These are phyloP conservation scores for Strix aluco DNA, from an alignment of 2,113 vertebrate species.

Conservation along the genomic window DNA sequence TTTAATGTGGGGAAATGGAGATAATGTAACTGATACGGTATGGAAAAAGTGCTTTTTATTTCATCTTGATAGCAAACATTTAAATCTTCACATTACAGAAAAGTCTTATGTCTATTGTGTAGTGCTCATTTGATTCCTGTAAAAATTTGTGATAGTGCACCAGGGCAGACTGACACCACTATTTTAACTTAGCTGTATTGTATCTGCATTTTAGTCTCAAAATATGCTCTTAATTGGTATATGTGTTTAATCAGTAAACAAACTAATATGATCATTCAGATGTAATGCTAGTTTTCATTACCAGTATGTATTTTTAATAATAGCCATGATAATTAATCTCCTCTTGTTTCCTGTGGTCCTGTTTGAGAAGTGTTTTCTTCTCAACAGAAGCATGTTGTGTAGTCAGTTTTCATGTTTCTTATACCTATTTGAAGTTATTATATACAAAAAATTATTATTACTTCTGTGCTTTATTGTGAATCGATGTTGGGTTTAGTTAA, in stretches of 20 bases:
- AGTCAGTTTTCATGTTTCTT: neutral
- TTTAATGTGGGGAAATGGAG: conserved; percentile 84
- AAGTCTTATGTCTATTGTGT: fast-evolving
- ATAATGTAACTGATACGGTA: conserved; percentile 80
- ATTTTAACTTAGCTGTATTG: neutral
- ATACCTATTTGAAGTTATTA: neutral
- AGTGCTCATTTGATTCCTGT: neutral
- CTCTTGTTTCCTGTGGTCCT: neutral
- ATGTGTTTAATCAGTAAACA: neutral
- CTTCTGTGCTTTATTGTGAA: neutral
- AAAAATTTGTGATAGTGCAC: neutral
- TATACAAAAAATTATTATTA: neutral
- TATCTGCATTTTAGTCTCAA: neutral
- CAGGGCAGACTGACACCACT: neutral
- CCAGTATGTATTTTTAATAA: neutral
- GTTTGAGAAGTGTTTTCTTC: neutral
- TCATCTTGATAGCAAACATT: neutral
- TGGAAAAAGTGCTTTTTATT: neutral
- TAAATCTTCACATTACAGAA: fast-evolving
- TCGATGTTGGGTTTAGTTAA: neutral
- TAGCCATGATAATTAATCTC: neutral
- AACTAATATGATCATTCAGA: neutral
- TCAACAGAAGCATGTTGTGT: neutral
- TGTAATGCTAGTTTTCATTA: neutral
- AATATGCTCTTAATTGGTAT: neutral